Evolutionary conservation across 1,140 invertebrate genomes (phyloP).

Genomic region (Diabrotica virgifera): DNA sequence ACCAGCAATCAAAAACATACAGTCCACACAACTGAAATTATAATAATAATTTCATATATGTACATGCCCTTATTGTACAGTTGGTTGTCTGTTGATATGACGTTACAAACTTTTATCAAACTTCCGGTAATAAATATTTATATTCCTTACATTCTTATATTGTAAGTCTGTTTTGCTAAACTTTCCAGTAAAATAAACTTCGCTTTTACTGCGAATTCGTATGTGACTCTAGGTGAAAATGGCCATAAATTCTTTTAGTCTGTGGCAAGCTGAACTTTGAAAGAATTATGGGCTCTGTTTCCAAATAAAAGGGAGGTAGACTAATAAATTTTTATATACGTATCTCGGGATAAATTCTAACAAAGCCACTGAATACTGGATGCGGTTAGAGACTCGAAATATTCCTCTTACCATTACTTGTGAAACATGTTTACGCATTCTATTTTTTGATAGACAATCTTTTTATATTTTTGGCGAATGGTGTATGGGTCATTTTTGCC

Average conservation of each 20-base stretch:
- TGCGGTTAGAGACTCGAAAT: not conserved
- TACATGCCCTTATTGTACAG: too few species aligned
- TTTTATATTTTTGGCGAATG: not conserved
- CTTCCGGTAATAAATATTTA: too few species aligned
- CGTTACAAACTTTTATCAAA: too few species aligned
- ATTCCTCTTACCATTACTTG: not conserved
- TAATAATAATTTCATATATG: too few species aligned
- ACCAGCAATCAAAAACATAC: too few species aligned
- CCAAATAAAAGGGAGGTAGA: not conserved
- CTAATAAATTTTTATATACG: conserved; percentile 1
- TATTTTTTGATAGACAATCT: not conserved
- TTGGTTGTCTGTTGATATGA: too few species aligned
- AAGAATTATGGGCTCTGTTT: not conserved
- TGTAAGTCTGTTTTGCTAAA: not conserved
- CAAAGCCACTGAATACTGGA: not conserved
- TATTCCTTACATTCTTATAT: too few species aligned
- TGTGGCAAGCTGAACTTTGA: not conserved
- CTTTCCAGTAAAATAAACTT: conserved; percentile 3
- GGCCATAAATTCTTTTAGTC: not conserved
- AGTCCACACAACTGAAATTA: too few species aligned
- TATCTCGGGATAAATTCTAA: not conserved
- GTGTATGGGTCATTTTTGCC: not conserved
- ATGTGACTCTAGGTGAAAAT: conserved; percentile 2
- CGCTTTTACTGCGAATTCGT: not conserved
- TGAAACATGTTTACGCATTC: not conserved